Evolutionary conservation across 2,888 invertebrate species (phyloP).

Genomic region (Meiosimyza decipiens): DNA sequence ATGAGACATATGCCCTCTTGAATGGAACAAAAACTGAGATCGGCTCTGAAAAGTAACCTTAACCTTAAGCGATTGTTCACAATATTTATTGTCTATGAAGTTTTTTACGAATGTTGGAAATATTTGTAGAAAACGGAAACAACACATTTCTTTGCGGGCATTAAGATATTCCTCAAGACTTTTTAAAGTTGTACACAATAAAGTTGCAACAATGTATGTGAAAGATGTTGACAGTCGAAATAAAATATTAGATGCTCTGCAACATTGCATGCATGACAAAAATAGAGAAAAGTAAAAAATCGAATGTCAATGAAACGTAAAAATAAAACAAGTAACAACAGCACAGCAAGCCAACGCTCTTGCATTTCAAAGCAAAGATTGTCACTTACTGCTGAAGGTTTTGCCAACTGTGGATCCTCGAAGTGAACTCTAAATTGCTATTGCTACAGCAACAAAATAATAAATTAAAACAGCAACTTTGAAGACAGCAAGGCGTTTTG

Average conservation of each 20-base stretch:
- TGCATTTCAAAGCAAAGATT: constrained; percentile 5
- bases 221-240: constrained; percentile 17
- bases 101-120: too few species aligned
- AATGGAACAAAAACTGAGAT: too few species aligned
- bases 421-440: too few species aligned
- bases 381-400: not conserved
- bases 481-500: not conserved
- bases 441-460: not conserved
- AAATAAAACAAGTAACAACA: not conserved
- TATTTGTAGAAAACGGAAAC: too few species aligned
- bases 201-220: constrained; percentile 16
- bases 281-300: not conserved
- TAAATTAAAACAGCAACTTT: constrained; percentile 1
- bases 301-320: not conserved
- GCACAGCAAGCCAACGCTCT: not conserved
- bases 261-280: not conserved
- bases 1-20: too few species aligned
- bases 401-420: not conserved
- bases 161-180: too few species aligned
- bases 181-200: too few species aligned
- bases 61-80: too few species aligned
- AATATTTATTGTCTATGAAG: too few species aligned
- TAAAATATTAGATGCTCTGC: not conserved
- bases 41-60: too few species aligned
- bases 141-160: too few species aligned